These are phyloP conservation scores for Periphyllus acericola DNA, from an alignment of 2,888 invertebrate species.

Conservation along the genomic window DNA sequence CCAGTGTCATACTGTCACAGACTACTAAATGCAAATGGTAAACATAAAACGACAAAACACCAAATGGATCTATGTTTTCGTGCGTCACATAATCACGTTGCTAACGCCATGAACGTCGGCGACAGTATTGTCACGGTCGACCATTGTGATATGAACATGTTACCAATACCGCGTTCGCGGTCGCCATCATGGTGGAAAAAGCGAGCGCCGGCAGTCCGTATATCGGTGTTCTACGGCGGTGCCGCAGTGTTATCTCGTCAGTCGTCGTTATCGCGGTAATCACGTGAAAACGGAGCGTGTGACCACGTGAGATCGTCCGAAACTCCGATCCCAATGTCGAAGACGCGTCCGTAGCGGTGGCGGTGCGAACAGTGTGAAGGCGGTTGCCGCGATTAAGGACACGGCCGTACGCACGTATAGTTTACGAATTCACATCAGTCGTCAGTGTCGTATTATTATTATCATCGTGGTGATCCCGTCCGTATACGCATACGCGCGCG, in stretches of 20 bases:
- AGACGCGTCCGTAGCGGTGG: neutral
- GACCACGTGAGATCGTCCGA: slow-evolving; percentile 54
- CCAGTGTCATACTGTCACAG: no score
- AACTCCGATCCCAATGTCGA: slow-evolving; percentile 24
- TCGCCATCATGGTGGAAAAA: neutral
- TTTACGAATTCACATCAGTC: neutral
- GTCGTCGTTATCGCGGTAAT: neutral
- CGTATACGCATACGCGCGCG: neutral
- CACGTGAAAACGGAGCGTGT: slow-evolving; percentile 48
- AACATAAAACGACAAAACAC: no score
- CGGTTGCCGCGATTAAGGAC: neutral
- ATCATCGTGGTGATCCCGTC: neutral
- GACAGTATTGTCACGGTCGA: no score
- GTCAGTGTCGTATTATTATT: neutral
- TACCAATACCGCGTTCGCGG: no score
- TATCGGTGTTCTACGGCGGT: neutral
- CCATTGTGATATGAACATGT: no score
- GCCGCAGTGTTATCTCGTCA: neutral
- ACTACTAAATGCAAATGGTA: no score
- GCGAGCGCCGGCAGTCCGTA: neutral
- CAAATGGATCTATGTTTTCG: no score
- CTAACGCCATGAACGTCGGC: no score
- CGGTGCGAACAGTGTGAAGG: neutral
- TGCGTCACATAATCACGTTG: no score
- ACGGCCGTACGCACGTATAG: neutral